Percentiles rank a stretch among this genome's conserved stretches.
Evolutionary conservation across 2,888 invertebrate genomes (phyloP).

Genomic region (Drosophila kuntzei): DNA sequence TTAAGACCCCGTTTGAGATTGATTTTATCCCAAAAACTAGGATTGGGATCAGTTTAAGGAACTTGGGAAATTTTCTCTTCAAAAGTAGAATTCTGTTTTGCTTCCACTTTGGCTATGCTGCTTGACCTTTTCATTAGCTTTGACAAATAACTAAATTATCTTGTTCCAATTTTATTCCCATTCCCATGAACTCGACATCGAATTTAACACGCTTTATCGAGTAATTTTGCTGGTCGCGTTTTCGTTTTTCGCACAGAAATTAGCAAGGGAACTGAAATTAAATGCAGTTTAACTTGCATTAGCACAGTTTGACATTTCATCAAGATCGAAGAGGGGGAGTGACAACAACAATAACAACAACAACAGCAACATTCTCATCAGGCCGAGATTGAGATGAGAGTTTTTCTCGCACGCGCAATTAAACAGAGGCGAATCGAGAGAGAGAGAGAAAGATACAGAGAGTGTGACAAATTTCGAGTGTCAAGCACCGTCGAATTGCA

Average conservation of each 20-base stretch:
- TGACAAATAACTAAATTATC: conserved; percentile 15
- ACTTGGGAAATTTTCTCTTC: neutral
- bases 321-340: conserved; percentile 61
- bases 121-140: conserved; percentile 53
- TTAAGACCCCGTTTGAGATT: no score
- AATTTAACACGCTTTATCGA: conserved; percentile 50
- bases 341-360: conserved; percentile 49
- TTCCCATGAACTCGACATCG: conserved; percentile 59
- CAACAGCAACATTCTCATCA: conserved; percentile 48
- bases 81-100: neutral
- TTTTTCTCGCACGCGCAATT: conserved; percentile 78
- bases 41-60: neutral
- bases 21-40: neutral
- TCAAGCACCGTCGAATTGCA: conserved; percentile 53
- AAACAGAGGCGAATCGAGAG: conserved; percentile 50
- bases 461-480: conserved; percentile 74
- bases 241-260: conserved; percentile 68
- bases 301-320: conserved; percentile 79
- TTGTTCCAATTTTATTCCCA: conserved; percentile 3
- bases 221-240: conserved; percentile 30
- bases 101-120: conserved; percentile 38
- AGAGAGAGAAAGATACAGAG: conserved; percentile 15
- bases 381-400: conserved; percentile 64
- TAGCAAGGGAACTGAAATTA: conserved; percentile 61
- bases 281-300: conserved; percentile 83